Evolutionary conservation across 2,113 vertebrate genomes (phyloP).

Genomic region (Cheirogaleus medius): DNA sequence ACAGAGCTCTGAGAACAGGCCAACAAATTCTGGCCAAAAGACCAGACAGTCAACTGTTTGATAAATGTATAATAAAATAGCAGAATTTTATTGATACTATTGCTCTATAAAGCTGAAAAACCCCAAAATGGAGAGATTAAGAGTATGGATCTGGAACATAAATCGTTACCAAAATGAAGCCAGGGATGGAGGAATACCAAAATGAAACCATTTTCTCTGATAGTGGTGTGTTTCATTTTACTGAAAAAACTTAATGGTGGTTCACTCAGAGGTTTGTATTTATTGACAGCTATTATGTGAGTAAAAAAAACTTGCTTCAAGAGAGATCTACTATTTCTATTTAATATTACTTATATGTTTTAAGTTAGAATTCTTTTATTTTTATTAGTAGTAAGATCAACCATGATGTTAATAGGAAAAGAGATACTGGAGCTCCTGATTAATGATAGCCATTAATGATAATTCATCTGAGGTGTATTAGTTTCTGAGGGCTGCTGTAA

Average conservation of each 20-base stretch:
- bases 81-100: constrained; percentile 16
- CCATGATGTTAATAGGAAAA: not conserved
- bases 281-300: not conserved
- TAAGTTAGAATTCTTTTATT: not conserved
- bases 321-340: not conserved
- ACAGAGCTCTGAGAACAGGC: constrained; percentile 51
- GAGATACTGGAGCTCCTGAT: not conserved
- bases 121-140: not conserved
- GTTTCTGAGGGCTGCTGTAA: not conserved
- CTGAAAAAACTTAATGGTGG: not conserved
- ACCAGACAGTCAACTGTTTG: constrained; percentile 26
- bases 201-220: not conserved
- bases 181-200: not conserved
- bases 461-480: not conserved
- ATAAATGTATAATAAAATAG: constrained; percentile 44
- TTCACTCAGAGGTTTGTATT: not conserved
- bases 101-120: not conserved
- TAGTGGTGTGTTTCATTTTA: not conserved
- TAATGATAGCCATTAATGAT: not conserved
- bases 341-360: not conserved
- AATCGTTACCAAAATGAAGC: not conserved
- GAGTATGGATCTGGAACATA: not conserved
- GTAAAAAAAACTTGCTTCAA: not conserved
- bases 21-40: constrained; percentile 48
- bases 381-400: not conserved